phyloP scores from a whole-genome alignment of 2,113 vertebrate genomes.

The Spermophilus dauricus region DNA sequence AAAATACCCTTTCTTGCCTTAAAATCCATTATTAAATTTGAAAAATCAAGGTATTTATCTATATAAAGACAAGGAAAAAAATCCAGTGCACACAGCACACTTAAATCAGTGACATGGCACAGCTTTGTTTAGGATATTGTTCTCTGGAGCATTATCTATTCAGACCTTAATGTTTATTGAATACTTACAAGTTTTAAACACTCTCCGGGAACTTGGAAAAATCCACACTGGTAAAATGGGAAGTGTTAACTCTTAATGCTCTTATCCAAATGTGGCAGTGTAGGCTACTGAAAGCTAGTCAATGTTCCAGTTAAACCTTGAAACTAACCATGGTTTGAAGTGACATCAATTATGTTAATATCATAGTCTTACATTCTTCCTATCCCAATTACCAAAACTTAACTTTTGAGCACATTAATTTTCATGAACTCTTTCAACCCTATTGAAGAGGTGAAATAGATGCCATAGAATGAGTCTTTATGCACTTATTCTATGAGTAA shows the following conservation, averaged over 20 bases:
- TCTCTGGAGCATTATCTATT: neutral
- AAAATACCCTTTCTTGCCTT: neutral
- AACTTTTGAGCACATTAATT: constrained; percentile 34
- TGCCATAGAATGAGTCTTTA: neutral
- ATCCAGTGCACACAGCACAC: neutral
- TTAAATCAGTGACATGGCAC: neutral
- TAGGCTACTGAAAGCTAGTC: neutral
- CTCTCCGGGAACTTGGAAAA: neutral
- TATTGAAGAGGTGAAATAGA: neutral
- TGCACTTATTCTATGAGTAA: neutral
- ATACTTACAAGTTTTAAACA: neutral
- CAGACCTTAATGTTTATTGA: neutral
- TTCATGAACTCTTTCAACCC: constrained; percentile 40
- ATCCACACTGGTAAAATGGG: neutral
- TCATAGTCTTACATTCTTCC: neutral
- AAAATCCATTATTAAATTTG: neutral
- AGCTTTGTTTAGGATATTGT: neutral
- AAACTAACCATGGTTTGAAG: neutral
- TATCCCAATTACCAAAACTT: neutral
- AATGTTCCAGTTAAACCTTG: neutral
- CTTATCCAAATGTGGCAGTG: neutral
- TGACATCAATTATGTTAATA: neutral
- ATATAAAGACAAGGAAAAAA: neutral
- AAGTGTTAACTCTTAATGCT: neutral
- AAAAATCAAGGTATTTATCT: neutral